Conservation (phyloP, 2,113 vertebrate genomes). For the Sminthopsis crassicaudata region DNA sequence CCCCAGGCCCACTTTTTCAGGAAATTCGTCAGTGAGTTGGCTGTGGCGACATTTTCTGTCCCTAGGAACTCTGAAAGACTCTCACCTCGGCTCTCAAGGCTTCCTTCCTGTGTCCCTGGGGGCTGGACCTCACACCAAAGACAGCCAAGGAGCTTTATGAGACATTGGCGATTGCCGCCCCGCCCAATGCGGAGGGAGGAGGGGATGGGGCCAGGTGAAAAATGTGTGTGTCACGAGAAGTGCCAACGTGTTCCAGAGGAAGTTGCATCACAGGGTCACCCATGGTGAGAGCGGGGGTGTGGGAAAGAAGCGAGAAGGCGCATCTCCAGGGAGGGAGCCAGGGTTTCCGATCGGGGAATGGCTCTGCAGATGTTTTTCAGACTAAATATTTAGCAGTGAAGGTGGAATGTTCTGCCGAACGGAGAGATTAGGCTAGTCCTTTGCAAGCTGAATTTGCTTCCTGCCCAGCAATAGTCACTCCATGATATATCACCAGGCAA, state of each 20-base stretch:
- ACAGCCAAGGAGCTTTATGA: not conserved
- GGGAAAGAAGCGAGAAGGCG: slow-evolving; percentile 53
- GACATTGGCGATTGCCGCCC: not conserved
- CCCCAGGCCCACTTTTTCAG: not conserved
- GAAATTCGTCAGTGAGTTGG: not conserved
- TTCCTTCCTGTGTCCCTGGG: not conserved
- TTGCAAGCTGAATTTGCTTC: slow-evolving; percentile 20
- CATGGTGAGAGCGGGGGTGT: slow-evolving; percentile 44
- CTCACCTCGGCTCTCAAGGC: not conserved
- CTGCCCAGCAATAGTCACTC: not conserved
- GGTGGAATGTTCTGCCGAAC: slow-evolving; percentile 57
- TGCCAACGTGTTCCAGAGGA: not conserved
- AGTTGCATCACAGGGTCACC: slow-evolving; percentile 27
- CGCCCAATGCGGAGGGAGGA: not conserved
- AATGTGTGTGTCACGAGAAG: not conserved
- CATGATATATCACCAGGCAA: not conserved
- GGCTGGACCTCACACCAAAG: not conserved
- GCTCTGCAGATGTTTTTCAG: slow-evolving; percentile 62
- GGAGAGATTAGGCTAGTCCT: slow-evolving; percentile 1
- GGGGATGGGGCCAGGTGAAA: not conserved
- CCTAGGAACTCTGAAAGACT: not conserved
- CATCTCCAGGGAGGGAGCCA: slow-evolving; percentile 45
- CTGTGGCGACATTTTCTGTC: not conserved
- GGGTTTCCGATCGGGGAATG: slow-evolving; percentile 49
- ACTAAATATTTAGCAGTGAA: slow-evolving; percentile 33